phyloP scores from a whole-genome alignment of 2,888 invertebrate species.

The Hetaerina titia region DNA sequence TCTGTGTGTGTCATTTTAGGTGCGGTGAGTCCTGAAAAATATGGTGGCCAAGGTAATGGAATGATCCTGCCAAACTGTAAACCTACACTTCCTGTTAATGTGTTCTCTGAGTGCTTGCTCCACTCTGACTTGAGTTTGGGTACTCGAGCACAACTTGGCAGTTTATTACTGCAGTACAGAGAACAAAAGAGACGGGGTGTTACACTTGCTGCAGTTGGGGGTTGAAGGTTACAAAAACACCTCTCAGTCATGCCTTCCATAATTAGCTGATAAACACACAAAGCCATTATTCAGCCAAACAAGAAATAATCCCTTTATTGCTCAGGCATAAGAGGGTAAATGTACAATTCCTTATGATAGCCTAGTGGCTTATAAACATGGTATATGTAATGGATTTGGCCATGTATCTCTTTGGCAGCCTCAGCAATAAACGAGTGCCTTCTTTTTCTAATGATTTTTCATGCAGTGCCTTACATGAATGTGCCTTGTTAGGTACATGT shows the following conservation, averaged over 20 bases:
- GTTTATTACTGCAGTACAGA: conserved; percentile 70
- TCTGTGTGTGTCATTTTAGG: conserved; percentile 20
- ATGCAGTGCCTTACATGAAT: background rate
- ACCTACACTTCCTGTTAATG: conserved; percentile 60
- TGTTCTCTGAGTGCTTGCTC: conserved; percentile 67
- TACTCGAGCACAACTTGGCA: conserved; percentile 71
- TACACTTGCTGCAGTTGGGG: background rate
- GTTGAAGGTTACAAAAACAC: background rate
- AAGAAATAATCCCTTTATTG: background rate
- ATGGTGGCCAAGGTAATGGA: background rate
- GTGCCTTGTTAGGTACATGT: background rate
- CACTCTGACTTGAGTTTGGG: conserved; percentile 70
- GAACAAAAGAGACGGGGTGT: background rate
- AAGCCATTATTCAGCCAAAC: background rate
- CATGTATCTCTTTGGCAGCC: background rate
- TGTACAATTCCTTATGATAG: background rate
- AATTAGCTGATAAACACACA: background rate
- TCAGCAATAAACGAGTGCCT: background rate
- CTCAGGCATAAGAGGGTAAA: background rate
- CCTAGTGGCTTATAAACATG: background rate
- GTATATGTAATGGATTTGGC: background rate
- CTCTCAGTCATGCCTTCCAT: background rate
- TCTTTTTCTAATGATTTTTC: background rate
- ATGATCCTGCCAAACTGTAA: conserved; percentile 72
- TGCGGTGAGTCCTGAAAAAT: background rate